These are phyloP conservation scores for Apamea crenata DNA, from an alignment of 2,888 invertebrate genomes.

Conservation along the genomic window DNA sequence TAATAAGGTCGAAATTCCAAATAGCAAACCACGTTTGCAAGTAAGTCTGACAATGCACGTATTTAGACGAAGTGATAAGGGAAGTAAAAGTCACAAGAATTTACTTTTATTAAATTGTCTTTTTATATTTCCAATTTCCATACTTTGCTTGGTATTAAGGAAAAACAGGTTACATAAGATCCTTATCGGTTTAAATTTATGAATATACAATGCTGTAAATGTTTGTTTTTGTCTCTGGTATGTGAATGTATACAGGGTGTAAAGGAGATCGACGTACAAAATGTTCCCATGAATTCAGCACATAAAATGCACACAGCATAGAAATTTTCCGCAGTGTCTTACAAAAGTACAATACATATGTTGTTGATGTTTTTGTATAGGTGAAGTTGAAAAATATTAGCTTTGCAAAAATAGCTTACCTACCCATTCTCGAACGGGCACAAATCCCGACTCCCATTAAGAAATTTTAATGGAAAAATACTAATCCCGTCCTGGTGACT, in stretches of 20 bases:
- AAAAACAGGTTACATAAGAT: constrained; percentile 35
- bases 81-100: constrained; percentile 41
- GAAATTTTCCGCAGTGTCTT: too few species aligned
- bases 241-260: background rate
- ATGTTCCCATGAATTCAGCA: too few species aligned
- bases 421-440: too few species aligned
- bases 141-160: constrained; percentile 34
- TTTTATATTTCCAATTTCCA: constrained; percentile 61
- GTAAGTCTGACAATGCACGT: constrained; percentile 37
- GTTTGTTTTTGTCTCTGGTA: background rate
- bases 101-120: constrained; percentile 55
- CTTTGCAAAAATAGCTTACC: too few species aligned
- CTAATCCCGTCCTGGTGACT: too few species aligned
- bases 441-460: too few species aligned
- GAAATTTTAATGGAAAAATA: too few species aligned
- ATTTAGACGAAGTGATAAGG: constrained; percentile 49
- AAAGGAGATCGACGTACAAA: background rate
- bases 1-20: constrained; percentile 9
- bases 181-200: constrained; percentile 37
- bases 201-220: constrained; percentile 8
- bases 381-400: too few species aligned
- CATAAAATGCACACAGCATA: too few species aligned
- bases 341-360: too few species aligned
- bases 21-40: background rate
- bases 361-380: too few species aligned